phyloP scores from a whole-genome alignment of 1,140 invertebrate species.

The Nomia melanderi region DNA sequence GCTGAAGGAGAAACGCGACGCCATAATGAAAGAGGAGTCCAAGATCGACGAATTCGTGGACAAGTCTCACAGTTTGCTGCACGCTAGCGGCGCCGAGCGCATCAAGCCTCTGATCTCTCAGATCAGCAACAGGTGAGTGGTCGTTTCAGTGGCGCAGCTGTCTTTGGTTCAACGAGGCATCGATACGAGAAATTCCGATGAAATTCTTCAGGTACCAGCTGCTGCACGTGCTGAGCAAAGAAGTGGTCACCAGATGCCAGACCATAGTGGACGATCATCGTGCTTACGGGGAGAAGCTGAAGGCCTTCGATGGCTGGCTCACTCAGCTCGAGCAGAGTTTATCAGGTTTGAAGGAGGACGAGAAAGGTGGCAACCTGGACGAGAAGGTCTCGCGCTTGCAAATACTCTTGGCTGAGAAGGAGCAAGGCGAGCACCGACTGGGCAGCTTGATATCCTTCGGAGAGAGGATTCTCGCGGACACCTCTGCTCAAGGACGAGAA shows the following conservation, averaged over 20 bases:
- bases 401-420: slow-evolving; percentile 89
- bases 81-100: slow-evolving; percentile 91
- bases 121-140: slow-evolving; percentile 87
- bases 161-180: background rate
- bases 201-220: slow-evolving; percentile 86
- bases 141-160: background rate
- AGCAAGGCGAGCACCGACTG: slow-evolving; percentile 91
- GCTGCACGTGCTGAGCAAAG: slow-evolving; percentile 91
- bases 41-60: slow-evolving; percentile 94
- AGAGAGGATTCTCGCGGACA: slow-evolving; percentile 94
- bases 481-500: slow-evolving; percentile 93
- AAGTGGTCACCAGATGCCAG: slow-evolving; percentile 93
- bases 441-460: slow-evolving; percentile 87
- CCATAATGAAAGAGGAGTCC: slow-evolving; percentile 88
- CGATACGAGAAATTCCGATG: background rate
- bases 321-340: slow-evolving; percentile 89
- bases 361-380: slow-evolving; percentile 78
- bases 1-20: slow-evolving; percentile 88
- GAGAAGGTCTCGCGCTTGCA: slow-evolving; percentile 86
- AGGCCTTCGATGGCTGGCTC: slow-evolving; percentile 90
- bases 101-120: slow-evolving; percentile 94
- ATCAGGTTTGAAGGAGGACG: slow-evolving; percentile 81
- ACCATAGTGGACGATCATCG: slow-evolving; percentile 92
- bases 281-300: slow-evolving; percentile 89
- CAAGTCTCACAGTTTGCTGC: slow-evolving; percentile 92